These are phyloP conservation scores for Lepus timidus DNA, from an alignment of 2,113 vertebrate genomes.

Conservation along the genomic window DNA sequence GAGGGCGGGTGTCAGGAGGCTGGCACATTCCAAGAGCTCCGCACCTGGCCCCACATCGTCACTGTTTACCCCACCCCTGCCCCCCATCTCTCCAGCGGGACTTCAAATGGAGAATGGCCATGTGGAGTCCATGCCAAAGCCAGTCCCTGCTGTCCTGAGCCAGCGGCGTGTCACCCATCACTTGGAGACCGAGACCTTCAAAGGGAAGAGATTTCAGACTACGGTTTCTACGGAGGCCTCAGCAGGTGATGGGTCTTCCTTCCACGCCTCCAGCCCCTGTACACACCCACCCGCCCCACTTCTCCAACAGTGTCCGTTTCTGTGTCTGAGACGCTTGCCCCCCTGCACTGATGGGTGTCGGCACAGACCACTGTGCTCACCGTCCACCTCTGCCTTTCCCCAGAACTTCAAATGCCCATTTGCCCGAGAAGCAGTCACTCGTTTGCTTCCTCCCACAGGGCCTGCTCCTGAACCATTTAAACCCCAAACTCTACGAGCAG, in stretches of 20 bases:
- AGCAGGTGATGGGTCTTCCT: not conserved
- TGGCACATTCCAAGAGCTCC: rapidly evolving
- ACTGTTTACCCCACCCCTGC: not conserved
- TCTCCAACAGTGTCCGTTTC: not conserved
- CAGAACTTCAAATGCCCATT: not conserved
- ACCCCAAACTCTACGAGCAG: not conserved
- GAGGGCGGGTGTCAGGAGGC: not conserved
- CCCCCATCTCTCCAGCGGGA: not conserved
- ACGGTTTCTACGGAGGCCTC: not conserved
- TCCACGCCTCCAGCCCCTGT: not conserved
- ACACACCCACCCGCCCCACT: too few species aligned
- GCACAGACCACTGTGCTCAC: not conserved
- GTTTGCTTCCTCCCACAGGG: not conserved
- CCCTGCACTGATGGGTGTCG: not conserved
- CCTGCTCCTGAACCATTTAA: not conserved
- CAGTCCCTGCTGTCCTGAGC: not conserved
- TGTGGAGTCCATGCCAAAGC: not conserved
- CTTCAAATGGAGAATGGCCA: not conserved
- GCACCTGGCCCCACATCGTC: not conserved
- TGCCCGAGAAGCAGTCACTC: not conserved
- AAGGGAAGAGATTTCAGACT: not conserved
- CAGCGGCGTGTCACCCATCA: not conserved
- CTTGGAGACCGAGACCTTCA: not conserved
- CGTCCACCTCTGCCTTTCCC: not conserved
- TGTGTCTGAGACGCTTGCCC: not conserved